A percentile compares a stretch with the other conserved stretches of the same genome.
Conservation (phyloP, 2,113 vertebrate genomes). For the Lathamus discolor region DNA sequence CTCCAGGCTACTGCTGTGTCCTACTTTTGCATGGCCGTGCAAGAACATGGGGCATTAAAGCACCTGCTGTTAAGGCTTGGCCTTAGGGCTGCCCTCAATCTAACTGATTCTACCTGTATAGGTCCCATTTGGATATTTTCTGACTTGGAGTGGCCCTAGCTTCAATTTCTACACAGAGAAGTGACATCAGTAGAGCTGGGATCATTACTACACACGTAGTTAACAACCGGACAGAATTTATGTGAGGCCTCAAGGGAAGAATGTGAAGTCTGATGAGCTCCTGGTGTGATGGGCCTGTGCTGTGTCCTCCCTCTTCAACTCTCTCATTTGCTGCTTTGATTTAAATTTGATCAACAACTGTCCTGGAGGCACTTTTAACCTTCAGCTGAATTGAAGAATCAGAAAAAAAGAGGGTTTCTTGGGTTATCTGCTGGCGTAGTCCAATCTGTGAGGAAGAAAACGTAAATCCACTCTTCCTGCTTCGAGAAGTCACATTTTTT, state of each 20-base stretch:
- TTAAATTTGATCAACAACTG: slow-evolving; percentile 43
- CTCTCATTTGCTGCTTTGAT: background rate
- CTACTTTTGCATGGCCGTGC: background rate
- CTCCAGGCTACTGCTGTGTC: background rate
- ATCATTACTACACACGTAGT: background rate
- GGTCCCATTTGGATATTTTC: background rate
- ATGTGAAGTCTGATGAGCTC: slow-evolving; percentile 1
- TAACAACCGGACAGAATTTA: background rate
- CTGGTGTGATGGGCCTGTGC: background rate
- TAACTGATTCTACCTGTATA: background rate
- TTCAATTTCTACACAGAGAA: background rate
- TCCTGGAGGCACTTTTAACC: slow-evolving; percentile 14
- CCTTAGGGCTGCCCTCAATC: background rate
- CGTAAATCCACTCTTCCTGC: background rate
- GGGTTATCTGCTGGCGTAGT: background rate
- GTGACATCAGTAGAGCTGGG: background rate
- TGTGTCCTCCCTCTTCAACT: background rate
- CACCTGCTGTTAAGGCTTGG: background rate
- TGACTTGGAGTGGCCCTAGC: background rate
- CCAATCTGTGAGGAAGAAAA: background rate
- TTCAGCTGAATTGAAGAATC: slow-evolving; percentile 1
- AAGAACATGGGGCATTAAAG: background rate
- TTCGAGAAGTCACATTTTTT: background rate
- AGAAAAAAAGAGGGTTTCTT: background rate
- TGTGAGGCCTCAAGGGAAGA: slow-evolving; percentile 10